Evolutionary conservation across 2,113 vertebrate genomes (phyloP), one percentile per base, ranked within the genome.

Genomic region (Octodon degus): DNA sequence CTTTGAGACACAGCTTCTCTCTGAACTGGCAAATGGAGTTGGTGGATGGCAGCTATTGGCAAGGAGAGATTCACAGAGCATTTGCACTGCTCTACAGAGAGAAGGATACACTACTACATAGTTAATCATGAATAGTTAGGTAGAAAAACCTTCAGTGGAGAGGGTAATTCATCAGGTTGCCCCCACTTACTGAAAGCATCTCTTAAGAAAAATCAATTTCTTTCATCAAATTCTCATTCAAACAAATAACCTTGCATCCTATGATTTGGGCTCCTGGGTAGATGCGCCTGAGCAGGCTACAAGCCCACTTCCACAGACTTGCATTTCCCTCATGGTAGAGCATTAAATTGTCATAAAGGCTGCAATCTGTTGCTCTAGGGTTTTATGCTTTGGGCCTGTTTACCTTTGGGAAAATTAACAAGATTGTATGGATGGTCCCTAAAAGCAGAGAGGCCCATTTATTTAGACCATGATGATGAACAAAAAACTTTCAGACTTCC

Each of bases 131-230:
- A 68, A 79, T 94, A 95, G 60, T 95, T 80, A 77, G 63, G 91
- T 11, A 86, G 53, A 91, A 83, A 91, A 83, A 37, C 50, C 37
- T 87, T 87, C 13, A 9, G 40, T 67, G 24, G 34, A 90, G 50
- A 94, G 50, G 50, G 25, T 58, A 91, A 96, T 91, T 94, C 72
- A 93, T 95, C 84, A 80, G 24, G 65, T 85, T 95, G 20, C 62
- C 24, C 17, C 47, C 53, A 77, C 37, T 95, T 83, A 95, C 79
- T 95, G 80, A 70, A 82, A 95, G 65, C 65, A 93, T 91, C 32
- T 24, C 76, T 92, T 93, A 95, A 90, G 77, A 87, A 97, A 76
- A 94, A 92, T 95, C 92, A 92, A 53, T 65, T 74, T 20, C 50
- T 50, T 88, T 94, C 88, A 70, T 76, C 89, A 85, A 72, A 95